These are phyloP conservation scores for Actinopyga echinites DNA, from an alignment of 53 echinoderm and acorn worm species.

Conservation along the genomic window DNA sequence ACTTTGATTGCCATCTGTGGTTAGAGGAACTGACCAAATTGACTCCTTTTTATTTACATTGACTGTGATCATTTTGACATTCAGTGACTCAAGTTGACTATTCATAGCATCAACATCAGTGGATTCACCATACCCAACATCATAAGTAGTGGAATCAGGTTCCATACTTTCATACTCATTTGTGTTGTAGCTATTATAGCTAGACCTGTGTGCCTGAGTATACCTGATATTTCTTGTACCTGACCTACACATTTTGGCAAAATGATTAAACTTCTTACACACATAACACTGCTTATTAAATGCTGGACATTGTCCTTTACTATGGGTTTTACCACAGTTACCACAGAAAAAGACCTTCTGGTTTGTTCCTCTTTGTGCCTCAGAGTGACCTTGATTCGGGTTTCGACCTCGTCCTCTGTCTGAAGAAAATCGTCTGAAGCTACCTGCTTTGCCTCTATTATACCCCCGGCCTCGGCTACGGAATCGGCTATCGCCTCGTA, in stretches of 20 bases:
- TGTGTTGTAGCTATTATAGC: neutral
- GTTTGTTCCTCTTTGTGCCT: no score
- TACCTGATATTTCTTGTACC: neutral
- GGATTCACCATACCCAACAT: neutral
- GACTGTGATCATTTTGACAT: neutral
- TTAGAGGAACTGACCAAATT: conserved; percentile 11
- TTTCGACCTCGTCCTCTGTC: neutral
- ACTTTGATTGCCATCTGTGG: neutral
- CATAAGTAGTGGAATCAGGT: neutral
- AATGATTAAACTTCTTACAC: neutral
- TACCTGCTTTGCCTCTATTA: neutral
- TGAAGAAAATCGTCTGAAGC: neutral
- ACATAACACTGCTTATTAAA: neutral
- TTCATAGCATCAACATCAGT: conserved; percentile 14
- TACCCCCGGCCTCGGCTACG: neutral
- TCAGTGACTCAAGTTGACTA: neutral
- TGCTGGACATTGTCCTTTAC: neutral
- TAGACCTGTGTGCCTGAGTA: neutral
- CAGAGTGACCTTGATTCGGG: neutral
- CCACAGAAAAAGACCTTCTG: neutral
- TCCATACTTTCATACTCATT: neutral
- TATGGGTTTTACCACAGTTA: neutral
- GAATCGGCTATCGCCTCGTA: neutral
- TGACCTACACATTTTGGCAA: neutral
- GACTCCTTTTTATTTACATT: conserved; percentile 2